phyloP scores from a whole-genome alignment of 1,140 invertebrate species.

The Drosophila burlai region DNA sequence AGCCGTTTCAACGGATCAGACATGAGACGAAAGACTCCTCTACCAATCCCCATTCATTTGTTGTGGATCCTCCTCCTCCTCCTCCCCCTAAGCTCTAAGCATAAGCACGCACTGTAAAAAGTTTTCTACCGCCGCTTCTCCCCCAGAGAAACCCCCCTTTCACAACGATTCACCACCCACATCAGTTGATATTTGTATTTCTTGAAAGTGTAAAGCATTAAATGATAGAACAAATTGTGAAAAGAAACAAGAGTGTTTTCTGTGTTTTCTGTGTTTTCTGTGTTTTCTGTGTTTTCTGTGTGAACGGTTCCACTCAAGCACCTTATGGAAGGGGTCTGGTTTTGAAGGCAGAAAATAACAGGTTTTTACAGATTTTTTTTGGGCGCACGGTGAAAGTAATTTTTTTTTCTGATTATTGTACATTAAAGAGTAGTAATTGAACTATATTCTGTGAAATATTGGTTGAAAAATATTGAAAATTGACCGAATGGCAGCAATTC shows the following conservation, averaged over 20 bases:
- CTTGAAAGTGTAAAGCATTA: slow-evolving; percentile 10
- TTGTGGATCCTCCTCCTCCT: neutral
- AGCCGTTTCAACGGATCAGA: slow-evolving; percentile 18
- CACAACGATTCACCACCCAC: neutral
- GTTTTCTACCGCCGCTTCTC: slow-evolving; percentile 8
- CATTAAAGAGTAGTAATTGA: too few relatives aligned
- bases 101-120: neutral
- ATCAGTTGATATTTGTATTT: slow-evolving; percentile 6
- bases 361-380: too few relatives aligned
- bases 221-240: slow-evolving; percentile 12
- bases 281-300: neutral
- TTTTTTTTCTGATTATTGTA: too few relatives aligned
- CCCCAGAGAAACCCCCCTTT: neutral
- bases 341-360: too few relatives aligned
- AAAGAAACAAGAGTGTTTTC: neutral
- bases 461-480: too few relatives aligned
- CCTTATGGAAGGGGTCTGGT: too few relatives aligned
- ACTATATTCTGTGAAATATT: too few relatives aligned
- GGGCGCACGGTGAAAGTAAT: too few relatives aligned
- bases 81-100: slow-evolving; percentile 19
- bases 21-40: slow-evolving; percentile 33
- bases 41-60: neutral
- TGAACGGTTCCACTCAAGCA: too few relatives aligned
- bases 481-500: too few relatives aligned
- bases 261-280: too few relatives aligned